Conservation (phyloP, 1,140 invertebrate species). For the Oscheius sp. region DNA sequence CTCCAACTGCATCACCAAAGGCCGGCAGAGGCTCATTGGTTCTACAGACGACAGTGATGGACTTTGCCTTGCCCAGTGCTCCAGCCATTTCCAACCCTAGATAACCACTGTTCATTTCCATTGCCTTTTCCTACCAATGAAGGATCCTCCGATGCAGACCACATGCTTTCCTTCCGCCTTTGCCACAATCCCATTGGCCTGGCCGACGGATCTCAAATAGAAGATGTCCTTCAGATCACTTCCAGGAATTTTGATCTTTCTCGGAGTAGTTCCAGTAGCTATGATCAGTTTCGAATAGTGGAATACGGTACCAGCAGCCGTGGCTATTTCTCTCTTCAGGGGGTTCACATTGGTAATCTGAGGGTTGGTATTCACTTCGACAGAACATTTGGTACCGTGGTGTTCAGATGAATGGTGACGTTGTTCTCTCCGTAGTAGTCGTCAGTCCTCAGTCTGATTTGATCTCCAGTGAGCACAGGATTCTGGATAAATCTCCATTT, state of each 20-base stretch:
- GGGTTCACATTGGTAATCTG: conserved; percentile 27
- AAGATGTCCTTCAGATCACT: conserved; percentile 34
- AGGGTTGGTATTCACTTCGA: neutral
- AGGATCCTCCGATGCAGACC: conserved; percentile 25
- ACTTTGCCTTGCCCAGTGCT: neutral
- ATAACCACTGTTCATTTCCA: neutral
- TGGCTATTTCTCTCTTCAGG: conserved; percentile 8
- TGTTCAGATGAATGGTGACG: conserved; percentile 19
- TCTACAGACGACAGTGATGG: conserved; percentile 22
- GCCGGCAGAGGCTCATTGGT: conserved; percentile 21
- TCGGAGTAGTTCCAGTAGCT: conserved; percentile 33
- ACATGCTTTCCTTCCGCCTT: conserved; percentile 23
- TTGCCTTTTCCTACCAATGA: conserved; percentile 37
- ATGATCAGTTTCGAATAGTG: conserved; percentile 38
- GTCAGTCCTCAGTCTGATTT: conserved; percentile 30
- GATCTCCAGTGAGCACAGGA: conserved; percentile 20
- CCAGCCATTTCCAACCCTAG: conserved; percentile 21
- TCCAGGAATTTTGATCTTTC: conserved; percentile 32
- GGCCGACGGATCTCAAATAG: conserved; percentile 2
- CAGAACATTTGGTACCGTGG: conserved; percentile 16
- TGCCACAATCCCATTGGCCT: conserved; percentile 13
- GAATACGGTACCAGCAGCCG: conserved; percentile 12
- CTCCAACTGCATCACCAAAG: neutral
- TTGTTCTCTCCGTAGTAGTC: conserved; percentile 36
- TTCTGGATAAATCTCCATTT: conserved; percentile 15